Base-by-base conservation (phyloP, 2,888 invertebrate genomes). In the Stenodera caucasica region DNA sequence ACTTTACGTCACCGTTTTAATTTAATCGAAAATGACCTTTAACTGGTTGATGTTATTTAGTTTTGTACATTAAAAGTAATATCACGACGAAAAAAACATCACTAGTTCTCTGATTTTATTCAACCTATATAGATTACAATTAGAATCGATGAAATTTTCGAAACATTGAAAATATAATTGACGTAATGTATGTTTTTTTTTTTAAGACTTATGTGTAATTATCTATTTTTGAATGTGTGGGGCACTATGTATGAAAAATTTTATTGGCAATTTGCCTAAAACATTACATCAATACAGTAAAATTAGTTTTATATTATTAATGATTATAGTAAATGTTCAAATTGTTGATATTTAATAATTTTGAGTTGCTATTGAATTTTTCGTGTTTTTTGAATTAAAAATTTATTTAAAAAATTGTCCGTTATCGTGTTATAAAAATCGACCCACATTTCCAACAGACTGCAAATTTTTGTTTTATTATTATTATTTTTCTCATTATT, bases 231-330 rank as follows among this genome's bases (percentile, higher is more conserved):
- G 33, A 29, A 33, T 58, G 4, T 32, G 7, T 37, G 37, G 12
- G 15, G 37, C 37, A 37, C 14, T 8, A 37, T 15, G 45, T 45
- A 45, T 11, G 21, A 5, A 26, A 26, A 26, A 5, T 3, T 26
- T 26, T 26, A 7, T 56, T 60, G 60, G 60, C 60, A 53, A 56
- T 15, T 26, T 49, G 56, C 60, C 60, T 37, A 37, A 37, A 33
- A 52, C 18, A 23, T 49, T 40, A 53, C 55, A 54, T 58, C 58
- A 52, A 45, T 40, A 55, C n/a, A n/a, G n/a, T n/a, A n/a, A n/a
- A n/a, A n/a, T n/a, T n/a, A n/a, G n/a, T n/a, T n/a, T n/a, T n/a
- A n/a, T n/a, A n/a, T n/a, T n/a, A n/a, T n/a, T n/a, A n/a, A n/a
- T n/a, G n/a, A n/a, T n/a, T n/a, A n/a, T n/a, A n/a, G n/a, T n/a